phyloP scores from a whole-genome alignment of 2,797 vertebrate species.

The Psittacula derbiana region DNA sequence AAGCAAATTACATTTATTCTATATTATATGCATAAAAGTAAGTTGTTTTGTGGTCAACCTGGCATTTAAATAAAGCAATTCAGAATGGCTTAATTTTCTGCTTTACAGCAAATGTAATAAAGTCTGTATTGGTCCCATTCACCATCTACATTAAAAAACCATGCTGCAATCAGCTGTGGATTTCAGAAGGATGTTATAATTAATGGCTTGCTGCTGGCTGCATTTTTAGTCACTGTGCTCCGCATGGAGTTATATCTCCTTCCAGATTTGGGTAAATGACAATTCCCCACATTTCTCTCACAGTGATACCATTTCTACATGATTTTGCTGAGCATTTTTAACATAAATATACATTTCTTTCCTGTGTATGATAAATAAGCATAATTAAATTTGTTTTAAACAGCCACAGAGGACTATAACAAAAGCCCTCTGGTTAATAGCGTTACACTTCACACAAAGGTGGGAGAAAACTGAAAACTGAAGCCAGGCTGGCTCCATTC shows the following conservation, averaged over 20 bases:
- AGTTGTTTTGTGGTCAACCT: background rate
- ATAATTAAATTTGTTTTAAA: background rate
- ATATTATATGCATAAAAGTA: background rate
- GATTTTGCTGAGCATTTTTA: background rate
- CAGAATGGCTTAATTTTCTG: background rate
- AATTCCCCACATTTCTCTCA: background rate
- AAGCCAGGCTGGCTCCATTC: background rate
- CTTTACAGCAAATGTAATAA: background rate
- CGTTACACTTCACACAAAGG: background rate
- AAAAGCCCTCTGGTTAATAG: background rate
- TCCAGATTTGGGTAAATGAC: background rate
- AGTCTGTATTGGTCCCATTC: background rate
- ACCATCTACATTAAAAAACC: background rate
- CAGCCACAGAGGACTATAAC: background rate
- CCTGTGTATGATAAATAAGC: background rate
- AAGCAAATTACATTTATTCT: background rate
- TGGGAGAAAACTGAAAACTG: background rate
- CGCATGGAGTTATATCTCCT: background rate
- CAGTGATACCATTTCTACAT: background rate
- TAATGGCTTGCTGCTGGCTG: background rate
- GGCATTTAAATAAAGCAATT: slow-evolving; percentile 25
- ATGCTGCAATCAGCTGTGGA: background rate
- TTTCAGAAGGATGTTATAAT: background rate
- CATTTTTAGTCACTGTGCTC: background rate
- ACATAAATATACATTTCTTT: background rate